phyloP scores from a whole-genome alignment of 2,888 invertebrate species.

The Cyaniris semiargus region DNA sequence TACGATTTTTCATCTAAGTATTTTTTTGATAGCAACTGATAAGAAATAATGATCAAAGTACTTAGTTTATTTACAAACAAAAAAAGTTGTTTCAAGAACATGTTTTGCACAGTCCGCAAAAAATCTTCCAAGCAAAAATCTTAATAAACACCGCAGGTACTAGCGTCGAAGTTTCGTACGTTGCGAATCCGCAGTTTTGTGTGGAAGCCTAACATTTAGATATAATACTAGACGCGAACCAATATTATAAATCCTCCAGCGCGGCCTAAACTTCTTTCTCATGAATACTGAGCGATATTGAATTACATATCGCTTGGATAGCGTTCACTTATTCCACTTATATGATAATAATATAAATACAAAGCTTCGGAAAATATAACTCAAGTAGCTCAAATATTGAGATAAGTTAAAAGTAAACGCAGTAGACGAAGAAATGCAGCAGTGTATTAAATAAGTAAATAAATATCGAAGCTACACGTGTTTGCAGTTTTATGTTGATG shows the following conservation, averaged over 20 bases:
- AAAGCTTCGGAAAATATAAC: background rate
- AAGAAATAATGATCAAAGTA: no score
- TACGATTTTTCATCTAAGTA: no score
- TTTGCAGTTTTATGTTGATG: background rate
- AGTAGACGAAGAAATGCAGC: background rate
- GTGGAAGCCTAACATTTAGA: background rate
- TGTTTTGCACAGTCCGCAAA: no score
- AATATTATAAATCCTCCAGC: constrained; percentile 8
- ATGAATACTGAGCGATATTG: constrained; percentile 27
- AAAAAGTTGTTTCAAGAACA: no score
- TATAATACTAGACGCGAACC: background rate
- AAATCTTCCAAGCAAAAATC: no score
- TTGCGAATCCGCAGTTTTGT: background rate
- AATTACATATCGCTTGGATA: constrained; percentile 19
- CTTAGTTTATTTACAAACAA: no score
- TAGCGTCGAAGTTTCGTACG: background rate
- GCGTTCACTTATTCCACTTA: background rate
- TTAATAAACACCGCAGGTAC: no score
- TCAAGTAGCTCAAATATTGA: background rate
- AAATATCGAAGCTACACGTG: background rate
- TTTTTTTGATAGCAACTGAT: no score
- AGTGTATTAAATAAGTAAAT: background rate
- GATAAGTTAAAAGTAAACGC: background rate
- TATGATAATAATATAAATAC: constrained; percentile 10
- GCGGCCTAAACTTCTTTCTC: constrained; percentile 22